Conservation (phyloP, 2,797 vertebrate genomes). For the Danio aesculapii region DNA sequence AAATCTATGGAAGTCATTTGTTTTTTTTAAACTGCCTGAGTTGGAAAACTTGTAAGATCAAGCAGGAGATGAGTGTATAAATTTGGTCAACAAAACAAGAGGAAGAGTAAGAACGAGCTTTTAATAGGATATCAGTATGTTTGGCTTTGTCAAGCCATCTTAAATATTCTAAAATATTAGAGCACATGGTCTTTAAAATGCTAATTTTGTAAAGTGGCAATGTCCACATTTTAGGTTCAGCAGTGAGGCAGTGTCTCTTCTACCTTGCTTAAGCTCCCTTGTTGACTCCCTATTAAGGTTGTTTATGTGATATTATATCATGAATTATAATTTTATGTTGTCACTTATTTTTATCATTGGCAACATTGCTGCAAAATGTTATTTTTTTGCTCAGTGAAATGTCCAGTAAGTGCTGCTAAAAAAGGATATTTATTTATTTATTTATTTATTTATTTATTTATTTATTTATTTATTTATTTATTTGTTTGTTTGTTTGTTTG, state of each 20-base stretch:
- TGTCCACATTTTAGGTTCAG: not conserved
- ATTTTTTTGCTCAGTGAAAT: not conserved
- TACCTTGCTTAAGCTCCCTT: not conserved
- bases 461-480: no score
- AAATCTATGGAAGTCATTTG: no score
- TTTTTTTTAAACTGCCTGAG: no score
- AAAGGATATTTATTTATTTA: not conserved
- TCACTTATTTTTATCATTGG: not conserved
- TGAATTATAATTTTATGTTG: not conserved
- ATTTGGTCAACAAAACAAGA: no score
- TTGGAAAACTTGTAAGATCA: no score
- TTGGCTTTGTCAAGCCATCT: no score
- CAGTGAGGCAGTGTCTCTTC: not conserved
- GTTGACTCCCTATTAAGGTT: not conserved
- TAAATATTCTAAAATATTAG: not conserved
- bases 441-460: no score
- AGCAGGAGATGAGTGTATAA: no score
- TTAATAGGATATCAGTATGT: no score
- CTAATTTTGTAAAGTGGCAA: not conserved
- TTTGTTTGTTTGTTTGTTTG: no score
- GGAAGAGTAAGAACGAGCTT: no score
- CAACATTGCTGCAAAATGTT: not conserved
- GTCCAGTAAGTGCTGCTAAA: not conserved
- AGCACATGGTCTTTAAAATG: not conserved
- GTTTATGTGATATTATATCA: not conserved